phyloP scores from a whole-genome alignment of 2,888 invertebrate species.

The Aradus depressus region DNA sequence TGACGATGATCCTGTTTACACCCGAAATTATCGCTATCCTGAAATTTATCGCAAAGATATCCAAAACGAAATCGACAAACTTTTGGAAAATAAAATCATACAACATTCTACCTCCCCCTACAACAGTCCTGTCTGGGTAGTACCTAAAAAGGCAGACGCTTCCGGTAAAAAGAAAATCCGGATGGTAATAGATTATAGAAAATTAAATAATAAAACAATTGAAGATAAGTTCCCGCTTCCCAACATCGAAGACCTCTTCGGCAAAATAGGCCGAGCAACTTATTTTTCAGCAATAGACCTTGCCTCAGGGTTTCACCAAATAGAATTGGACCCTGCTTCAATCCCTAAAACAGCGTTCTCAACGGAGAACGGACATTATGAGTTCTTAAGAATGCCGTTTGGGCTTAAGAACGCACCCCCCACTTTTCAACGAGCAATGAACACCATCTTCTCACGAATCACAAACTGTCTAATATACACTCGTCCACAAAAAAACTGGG shows the following conservation, averaged over 20 bases:
- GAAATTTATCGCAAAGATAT: too few species aligned
- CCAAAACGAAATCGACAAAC: too few species aligned
- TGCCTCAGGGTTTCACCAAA: constrained; percentile 14
- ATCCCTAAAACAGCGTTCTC: constrained; percentile 18
- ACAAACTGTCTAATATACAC: constrained; percentile 17
- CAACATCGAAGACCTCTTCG: constrained; percentile 17
- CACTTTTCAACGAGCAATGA: constrained; percentile 16
- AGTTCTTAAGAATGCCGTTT: constrained; percentile 15
- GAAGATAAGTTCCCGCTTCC: constrained; percentile 21
- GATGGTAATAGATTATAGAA: constrained; percentile 17
- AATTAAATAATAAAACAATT: constrained; percentile 18
- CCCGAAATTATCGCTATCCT: too few species aligned
- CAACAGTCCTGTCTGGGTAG: too few species aligned
- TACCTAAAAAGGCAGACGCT: too few species aligned
- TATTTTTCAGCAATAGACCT: constrained; percentile 12
- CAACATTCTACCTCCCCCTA: too few species aligned
- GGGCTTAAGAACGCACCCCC: constrained; percentile 16
- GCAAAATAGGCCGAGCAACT: constrained; percentile 18
- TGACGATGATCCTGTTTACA: too few species aligned
- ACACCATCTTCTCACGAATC: constrained; percentile 5
- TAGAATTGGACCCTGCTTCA: constrained; percentile 10
- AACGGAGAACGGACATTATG: too few species aligned
- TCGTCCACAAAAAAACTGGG: too few species aligned
- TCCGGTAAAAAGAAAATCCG: constrained; percentile 15
- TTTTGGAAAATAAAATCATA: too few species aligned